These are phyloP conservation scores for Ormyrus pomaceus DNA, from an alignment of 2,888 invertebrate genomes.

Conservation along the genomic window DNA sequence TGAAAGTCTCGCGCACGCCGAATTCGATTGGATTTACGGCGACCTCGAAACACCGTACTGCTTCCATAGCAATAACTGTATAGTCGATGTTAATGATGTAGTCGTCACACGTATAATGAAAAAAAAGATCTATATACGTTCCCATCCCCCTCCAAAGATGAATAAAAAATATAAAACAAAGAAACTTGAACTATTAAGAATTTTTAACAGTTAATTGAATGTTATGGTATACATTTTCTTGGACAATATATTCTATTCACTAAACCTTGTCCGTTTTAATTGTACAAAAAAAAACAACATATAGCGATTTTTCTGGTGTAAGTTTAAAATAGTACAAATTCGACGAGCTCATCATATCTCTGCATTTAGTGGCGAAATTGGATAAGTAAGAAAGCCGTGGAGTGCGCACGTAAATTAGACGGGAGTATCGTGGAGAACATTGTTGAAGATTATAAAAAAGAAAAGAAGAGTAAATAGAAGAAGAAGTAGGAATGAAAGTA, in stretches of 20 bases:
- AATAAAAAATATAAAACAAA: constrained; percentile 37
- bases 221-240: constrained; percentile 69
- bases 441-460: background rate
- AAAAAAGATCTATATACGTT: constrained; percentile 51
- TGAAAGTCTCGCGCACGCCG: constrained; percentile 41
- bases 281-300: constrained; percentile 59
- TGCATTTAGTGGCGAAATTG: constrained; percentile 43
- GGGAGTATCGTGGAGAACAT: constrained; percentile 21
- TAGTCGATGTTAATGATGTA: constrained; percentile 72
- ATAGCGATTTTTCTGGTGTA: constrained; percentile 55
- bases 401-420: constrained; percentile 45
- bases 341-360: constrained; percentile 53
- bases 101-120: constrained; percentile 65
- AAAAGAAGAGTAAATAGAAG: constrained; percentile 5
- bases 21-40: constrained; percentile 70
- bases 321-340: constrained; percentile 64
- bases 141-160: constrained; percentile 40
- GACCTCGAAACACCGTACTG: constrained; percentile 70
- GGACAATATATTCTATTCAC: constrained; percentile 69
- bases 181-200: constrained; percentile 59
- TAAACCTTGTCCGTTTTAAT: constrained; percentile 65
- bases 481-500: constrained; percentile 13
- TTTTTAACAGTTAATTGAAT: constrained; percentile 65
- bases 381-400: background rate
- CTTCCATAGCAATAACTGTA: constrained; percentile 74